These are phyloP conservation scores for Cyphomyrus discorhynchus DNA, from an alignment of 2,113 vertebrate species.

Conservation along the genomic window DNA sequence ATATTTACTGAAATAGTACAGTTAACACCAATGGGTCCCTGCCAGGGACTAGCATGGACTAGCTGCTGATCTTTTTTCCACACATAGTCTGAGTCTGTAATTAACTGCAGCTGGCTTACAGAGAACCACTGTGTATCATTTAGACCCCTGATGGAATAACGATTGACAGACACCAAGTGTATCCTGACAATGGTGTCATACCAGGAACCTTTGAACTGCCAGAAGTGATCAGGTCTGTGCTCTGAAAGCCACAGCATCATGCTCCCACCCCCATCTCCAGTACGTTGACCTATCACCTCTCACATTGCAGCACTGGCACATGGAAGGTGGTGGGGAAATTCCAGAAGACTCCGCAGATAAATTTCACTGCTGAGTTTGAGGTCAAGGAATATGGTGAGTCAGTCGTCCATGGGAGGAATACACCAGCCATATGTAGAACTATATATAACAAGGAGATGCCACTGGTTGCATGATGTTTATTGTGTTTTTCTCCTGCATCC, in stretches of 20 bases:
- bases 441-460: background rate
- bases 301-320: conserved; percentile 40
- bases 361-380: too few species aligned
- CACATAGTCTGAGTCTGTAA: background rate
- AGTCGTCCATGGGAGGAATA: background rate
- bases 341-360: too few species aligned
- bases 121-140: conserved; percentile 7
- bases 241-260: background rate
- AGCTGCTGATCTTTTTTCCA: background rate
- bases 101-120: background rate
- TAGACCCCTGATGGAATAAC: conserved; percentile 54
- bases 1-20: background rate
- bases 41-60: background rate
- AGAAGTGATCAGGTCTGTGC: conserved; percentile 47
- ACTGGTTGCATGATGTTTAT: background rate
- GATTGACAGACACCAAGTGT: conserved; percentile 29
- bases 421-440: background rate
- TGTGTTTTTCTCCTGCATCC: background rate
- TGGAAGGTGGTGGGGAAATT: too few species aligned
- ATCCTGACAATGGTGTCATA: conserved; percentile 14
- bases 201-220: conserved; percentile 36
- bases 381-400: too few species aligned
- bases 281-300: background rate
- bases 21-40: background rate
- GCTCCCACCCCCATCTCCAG: background rate